Evolutionary conservation across 2,888 invertebrate species (phyloP), one percentile per base, ranked within the genome.

Genomic region (Coremacera marginata): DNA sequence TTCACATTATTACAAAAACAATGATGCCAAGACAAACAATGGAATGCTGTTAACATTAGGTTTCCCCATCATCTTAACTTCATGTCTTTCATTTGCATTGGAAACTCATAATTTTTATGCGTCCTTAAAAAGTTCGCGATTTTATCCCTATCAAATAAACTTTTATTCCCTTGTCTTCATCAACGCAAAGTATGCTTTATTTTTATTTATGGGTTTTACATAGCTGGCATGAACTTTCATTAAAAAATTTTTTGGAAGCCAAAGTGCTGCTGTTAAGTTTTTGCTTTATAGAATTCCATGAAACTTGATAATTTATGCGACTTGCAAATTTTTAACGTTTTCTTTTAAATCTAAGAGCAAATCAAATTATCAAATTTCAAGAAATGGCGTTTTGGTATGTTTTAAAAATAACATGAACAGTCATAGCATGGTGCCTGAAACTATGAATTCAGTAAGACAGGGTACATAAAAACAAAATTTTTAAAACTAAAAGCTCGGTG

Each of bases 91-190:
- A 86, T 86, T 86, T 86, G 84, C 86, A 86, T 86, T 86, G 85
- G 82, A 86, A 86, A 86, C 83, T 84, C 86, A 84, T 86, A 86
- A 86, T 85, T 78, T 80, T 78, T 75, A 78, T 80, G 76, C 72
- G 80, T 73, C 78, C 77, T 80, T 77, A 71, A 31, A 75, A 75
- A 77, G 31, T 31, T 65, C 31, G 27, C 11, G 16, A 2, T 37
- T 44, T 44, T 63, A n/a, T 27, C 27, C 27, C 27, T n/a, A 34
- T 63, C 27, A 63, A 63, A 31, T 63, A 22, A 25, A 22, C 22
- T 63, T 63, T 19, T 67, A 31, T 34, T n/a, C 31, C 31, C n/a
- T 31, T 63, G 22, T 63, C 31, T 31, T 19, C 57, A n/a, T 19
- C 27, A 22, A 60, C 57, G 22, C 8, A 31, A 25, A 63, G 27